Percentiles rank a stretch among this genome's conserved stretches.
phyloP scores from a whole-genome alignment of 2,797 vertebrate species.

The Craterocephalus amniculus region DNA sequence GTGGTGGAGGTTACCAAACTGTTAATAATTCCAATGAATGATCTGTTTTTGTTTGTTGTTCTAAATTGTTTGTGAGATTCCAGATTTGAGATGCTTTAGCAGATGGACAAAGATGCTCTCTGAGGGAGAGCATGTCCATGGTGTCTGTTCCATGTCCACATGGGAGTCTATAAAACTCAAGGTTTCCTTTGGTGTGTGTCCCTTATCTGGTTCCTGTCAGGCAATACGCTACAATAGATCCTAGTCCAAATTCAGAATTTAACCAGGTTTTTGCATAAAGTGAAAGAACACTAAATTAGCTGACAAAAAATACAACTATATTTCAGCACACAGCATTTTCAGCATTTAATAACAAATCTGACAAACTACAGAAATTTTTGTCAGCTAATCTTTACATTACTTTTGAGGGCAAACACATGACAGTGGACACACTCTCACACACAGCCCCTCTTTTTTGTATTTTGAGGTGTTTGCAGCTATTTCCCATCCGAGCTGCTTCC shows the following conservation, averaged over 20 bases:
- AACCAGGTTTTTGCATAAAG: neutral
- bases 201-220: neutral
- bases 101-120: too few relatives aligned
- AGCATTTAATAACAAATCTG: neutral
- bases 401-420: neutral
- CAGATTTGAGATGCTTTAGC: too few relatives aligned
- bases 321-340: neutral
- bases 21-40: too few relatives aligned
- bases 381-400: neutral
- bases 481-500: slow-evolving; percentile 37
- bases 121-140: too few relatives aligned
- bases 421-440: neutral
- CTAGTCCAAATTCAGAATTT: neutral
- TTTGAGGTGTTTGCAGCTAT: slow-evolving; percentile 19
- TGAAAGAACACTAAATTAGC: neutral
- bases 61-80: too few relatives aligned
- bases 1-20: too few relatives aligned
- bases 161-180: neutral
- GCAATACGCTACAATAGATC: neutral
- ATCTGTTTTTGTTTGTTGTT: too few relatives aligned
- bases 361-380: neutral
- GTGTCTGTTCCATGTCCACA: too few relatives aligned
- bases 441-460: neutral
- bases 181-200: too few relatives aligned
- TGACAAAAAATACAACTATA: neutral